Percentiles rank a stretch among this genome's conserved stretches.
These are phyloP conservation scores for Sarotherodon lohbergeri DNA, from an alignment of 2,113 vertebrate species.

Conservation along the genomic window DNA sequence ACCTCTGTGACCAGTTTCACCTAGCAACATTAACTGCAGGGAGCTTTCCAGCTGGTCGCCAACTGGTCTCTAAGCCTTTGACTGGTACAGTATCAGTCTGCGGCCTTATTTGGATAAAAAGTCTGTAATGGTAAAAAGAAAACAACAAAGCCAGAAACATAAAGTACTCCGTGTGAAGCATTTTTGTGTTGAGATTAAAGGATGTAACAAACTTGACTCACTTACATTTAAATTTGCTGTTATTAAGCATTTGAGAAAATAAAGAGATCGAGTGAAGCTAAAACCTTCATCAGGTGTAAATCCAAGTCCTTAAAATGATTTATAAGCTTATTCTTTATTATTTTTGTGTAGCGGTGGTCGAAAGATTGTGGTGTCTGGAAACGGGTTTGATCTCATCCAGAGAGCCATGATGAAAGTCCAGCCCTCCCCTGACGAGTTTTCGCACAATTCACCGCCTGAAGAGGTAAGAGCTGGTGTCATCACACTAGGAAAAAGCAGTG, in stretches of 20 bases:
- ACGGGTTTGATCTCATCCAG: slow-evolving; percentile 86
- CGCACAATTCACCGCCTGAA: not conserved
- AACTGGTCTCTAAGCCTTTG: not conserved
- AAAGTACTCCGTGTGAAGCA: not conserved
- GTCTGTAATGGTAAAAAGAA: not conserved
- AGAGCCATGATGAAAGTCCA: slow-evolving; percentile 79
- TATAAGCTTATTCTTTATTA: not conserved
- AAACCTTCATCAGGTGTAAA: not conserved
- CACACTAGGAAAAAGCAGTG: not conserved
- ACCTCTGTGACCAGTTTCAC: not conserved
- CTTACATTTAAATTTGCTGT: not conserved
- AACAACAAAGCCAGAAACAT: not conserved
- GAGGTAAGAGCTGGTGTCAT: slow-evolving; percentile 39
- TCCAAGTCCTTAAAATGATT: not conserved
- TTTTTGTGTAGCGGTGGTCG: slow-evolving; percentile 81
- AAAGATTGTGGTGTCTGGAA: slow-evolving; percentile 79
- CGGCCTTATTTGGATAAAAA: not conserved
- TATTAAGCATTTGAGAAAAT: not conserved
- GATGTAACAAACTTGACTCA: not conserved
- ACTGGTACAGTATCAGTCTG: not conserved
- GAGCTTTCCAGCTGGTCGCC: not conserved
- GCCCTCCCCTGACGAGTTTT: slow-evolving; percentile 32
- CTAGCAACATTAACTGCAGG: not conserved
- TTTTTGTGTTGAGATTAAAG: not conserved
- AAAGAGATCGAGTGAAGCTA: not conserved